phyloP scores from a whole-genome alignment of 2,113 vertebrate species.

The Ia io region DNA sequence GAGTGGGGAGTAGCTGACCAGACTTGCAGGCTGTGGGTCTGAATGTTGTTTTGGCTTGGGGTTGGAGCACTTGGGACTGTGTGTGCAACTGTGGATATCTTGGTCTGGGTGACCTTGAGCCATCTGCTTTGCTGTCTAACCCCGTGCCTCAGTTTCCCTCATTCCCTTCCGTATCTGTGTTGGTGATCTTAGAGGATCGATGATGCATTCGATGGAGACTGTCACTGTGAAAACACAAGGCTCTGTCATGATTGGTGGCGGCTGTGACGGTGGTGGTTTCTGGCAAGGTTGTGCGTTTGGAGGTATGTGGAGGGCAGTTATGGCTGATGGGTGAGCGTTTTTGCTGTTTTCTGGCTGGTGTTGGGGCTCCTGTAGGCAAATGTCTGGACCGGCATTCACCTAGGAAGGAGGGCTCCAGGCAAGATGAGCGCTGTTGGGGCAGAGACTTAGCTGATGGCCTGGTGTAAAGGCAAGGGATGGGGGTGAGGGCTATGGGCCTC shows the following conservation, averaged over 20 bases:
- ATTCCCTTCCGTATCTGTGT: background rate
- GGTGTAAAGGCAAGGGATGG: background rate
- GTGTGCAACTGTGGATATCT: background rate
- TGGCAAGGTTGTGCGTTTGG: background rate
- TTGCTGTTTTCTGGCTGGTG: background rate
- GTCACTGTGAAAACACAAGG: background rate
- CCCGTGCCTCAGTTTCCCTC: constrained; percentile 69
- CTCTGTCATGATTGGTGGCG: background rate
- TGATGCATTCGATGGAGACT: no score
- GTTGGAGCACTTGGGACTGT: background rate
- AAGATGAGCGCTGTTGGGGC: background rate
- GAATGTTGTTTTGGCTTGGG: background rate
- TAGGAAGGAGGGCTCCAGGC: background rate
- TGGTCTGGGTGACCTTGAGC: constrained; percentile 70
- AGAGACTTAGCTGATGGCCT: constrained; percentile 35
- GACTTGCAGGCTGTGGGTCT: background rate
- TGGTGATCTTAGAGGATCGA: background rate
- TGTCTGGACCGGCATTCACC: background rate
- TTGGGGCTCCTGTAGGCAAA: background rate
- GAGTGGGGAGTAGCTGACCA: background rate
- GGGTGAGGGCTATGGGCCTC: background rate
- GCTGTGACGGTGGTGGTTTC: background rate
- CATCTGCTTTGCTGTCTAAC: constrained; percentile 3
- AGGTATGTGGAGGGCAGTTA: background rate
- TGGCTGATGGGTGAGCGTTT: background rate